Percentiles rank a stretch among this genome's conserved stretches.
Evolutionary conservation across 2,888 invertebrate genomes (phyloP).

Genomic region (Carpatolechia fugitivella): DNA sequence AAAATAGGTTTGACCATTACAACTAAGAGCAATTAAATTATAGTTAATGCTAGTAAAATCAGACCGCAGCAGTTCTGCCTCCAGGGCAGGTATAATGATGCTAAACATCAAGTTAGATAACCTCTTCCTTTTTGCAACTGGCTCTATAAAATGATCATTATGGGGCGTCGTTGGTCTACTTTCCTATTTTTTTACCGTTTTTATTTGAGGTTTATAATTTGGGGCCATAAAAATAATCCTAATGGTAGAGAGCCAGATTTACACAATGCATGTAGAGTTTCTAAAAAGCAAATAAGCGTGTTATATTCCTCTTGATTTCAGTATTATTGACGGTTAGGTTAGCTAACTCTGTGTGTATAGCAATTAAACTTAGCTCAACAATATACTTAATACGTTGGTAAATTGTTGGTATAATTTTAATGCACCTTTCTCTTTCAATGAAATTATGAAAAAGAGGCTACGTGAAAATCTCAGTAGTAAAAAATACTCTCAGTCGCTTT

Average conservation of each 20-base stretch:
- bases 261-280: conserved; percentile 23
- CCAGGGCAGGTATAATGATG: too few species aligned
- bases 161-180: background rate
- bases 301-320: conserved; percentile 24
- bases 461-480: conserved; percentile 44
- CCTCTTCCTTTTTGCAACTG: background rate
- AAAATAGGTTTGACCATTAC: conserved; percentile 28
- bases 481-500: background rate
- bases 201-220: conserved; percentile 6
- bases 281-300: conserved; percentile 29
- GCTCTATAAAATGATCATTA: background rate
- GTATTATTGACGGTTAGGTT: conserved; percentile 35
- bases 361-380: conserved; percentile 39
- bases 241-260: background rate
- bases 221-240: conserved; percentile 7
- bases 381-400: conserved; percentile 27
- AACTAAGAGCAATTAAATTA: conserved; percentile 24
- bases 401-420: conserved; percentile 31
- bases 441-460: conserved; percentile 24
- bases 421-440: conserved; percentile 62
- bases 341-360: conserved; percentile 32
- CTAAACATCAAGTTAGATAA: background rate
- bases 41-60: conserved; percentile 25
- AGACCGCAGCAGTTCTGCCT: conserved; percentile 17
- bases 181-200: background rate